Conservation (phyloP, 2,113 vertebrate species). For the Chaetorhynchus papuensis region DNA sequence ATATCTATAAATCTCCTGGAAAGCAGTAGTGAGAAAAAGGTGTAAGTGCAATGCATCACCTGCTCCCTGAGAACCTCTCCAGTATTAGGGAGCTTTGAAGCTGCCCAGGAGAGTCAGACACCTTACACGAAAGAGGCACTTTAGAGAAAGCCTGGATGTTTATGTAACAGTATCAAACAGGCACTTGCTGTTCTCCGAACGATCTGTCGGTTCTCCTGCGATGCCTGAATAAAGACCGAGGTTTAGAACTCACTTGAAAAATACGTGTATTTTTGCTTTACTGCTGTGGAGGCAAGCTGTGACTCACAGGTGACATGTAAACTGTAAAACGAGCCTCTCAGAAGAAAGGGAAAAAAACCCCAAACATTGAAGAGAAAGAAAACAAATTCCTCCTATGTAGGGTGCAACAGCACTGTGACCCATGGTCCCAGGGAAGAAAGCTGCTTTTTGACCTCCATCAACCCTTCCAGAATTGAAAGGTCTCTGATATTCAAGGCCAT, state of each 20-base stretch:
- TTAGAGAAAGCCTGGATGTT: not conserved
- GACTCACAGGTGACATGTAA: not conserved
- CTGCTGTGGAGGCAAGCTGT: not conserved
- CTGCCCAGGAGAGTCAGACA: not conserved
- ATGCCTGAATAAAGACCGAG: not conserved
- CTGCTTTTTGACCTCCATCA: not conserved
- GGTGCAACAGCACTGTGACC: not conserved
- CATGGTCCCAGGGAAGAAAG: not conserved
- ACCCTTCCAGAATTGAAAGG: not conserved
- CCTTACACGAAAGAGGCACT: not conserved
- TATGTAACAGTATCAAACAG: not conserved
- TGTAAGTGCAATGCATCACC: not conserved
- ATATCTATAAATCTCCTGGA: not conserved
- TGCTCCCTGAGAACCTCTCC: not conserved
- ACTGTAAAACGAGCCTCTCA: not conserved
- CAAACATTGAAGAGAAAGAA: not conserved
- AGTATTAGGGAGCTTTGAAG: not conserved
- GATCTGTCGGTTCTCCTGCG: not conserved
- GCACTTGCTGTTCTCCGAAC: fast-evolving
- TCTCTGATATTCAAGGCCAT: not conserved
- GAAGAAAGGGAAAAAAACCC: not conserved
- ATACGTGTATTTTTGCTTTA: not conserved
- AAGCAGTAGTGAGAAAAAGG: not conserved
- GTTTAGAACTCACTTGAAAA: not conserved
- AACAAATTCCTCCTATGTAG: not conserved